Base-by-base conservation (phyloP, 2,113 vertebrate genomes). In the Hassar affinis region DNA sequence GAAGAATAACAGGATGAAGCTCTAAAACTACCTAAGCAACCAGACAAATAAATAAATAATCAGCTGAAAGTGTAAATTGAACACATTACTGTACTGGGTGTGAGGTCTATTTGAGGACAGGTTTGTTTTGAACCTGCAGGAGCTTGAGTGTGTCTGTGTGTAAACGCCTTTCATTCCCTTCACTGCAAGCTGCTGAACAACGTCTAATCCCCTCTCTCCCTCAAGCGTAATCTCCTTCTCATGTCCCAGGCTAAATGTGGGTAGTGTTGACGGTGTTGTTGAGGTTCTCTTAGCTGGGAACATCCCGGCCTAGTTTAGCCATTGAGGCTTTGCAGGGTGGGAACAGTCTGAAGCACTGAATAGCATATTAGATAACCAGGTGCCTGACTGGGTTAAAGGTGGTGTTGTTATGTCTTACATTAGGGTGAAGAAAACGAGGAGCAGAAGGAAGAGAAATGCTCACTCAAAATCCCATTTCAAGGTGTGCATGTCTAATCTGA, bases 261-360 rank as follows among this genome's bases (percentile, higher is more conserved):
- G 79, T 87, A 87, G 84, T 80, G 80, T 57, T 84, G 79, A 87
- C 64, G 38, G 79, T 84, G 82, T 84, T 78, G 82, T 79, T 66
- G 66, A 17, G 18, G 79, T 78, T 78, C 78, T 81, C 82, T 87
- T 79, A 87, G 82, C 18, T 75, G 8, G 82, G 86, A 87, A 84
- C 86, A 87, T 87, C 86, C 86, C 79, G 64, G 82, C 86, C 82
- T 87, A 84, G 82, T 87, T 87, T 81, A 81, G 78, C 11, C 81
- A 25, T 5, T 33, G 51, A 27, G 59, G 66, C 76, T 86, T 81
- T 86, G 76, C 38, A 68, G 66, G 49, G 76, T 49, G 78, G 66
- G 66, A 12, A 57, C 25, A 83, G 59, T 64, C 56, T 54, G n/a
- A 64, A 61, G 33, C 74, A 79, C 52, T 52, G 79, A 33, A 64